Base-by-base conservation (phyloP, 1,140 invertebrate species). In the Callitettix versicolor region DNA sequence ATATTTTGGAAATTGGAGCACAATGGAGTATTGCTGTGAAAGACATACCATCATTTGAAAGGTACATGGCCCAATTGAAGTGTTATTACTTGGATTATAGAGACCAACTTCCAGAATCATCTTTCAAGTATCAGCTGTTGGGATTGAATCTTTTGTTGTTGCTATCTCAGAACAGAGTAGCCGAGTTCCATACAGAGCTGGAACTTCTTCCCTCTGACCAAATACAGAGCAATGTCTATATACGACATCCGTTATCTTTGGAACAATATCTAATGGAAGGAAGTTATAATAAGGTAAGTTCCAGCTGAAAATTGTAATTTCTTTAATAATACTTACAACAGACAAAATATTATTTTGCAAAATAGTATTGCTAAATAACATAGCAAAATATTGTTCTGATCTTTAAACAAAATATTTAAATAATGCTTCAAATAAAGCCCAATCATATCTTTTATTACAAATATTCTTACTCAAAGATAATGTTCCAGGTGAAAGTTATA, bases 191-290 rank as follows among this genome's bases (percentile, higher is more conserved):
- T 67, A 99, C 95, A 6, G 95, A 98, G 71, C 70, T 99, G 51
- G 97, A 99, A 69, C 73, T 95, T 17, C 73, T 99, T n/a, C 88
- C 93, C 3, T 82, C 88, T 30, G 89, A 95, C 70, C 85, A 91
- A 49, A 87, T 98, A 63, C 86, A 95, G 68, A 83, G 81, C 30
- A 96, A 98, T 68, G 82, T 92, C 48, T 99, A 96, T 69, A 95
- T 99, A 33, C 81, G 84, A 59, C 93, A 97, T 69, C 94, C 96
- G 0, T 77, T 99, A 1, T 91, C 90, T 30, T 76, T 99, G 60
- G 96, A 99, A 66, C 96, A 99, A 67, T 98, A 95, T 73, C 77
- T 99, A 40, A 99, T 99, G 95, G 97, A 99, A 73, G 96, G 97
- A 24, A 94, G 91, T 56, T 99, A 98, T 67, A 98, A 98, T 69